Conservation (phyloP, 2,888 invertebrate genomes). For the Globia sparganii region DNA sequence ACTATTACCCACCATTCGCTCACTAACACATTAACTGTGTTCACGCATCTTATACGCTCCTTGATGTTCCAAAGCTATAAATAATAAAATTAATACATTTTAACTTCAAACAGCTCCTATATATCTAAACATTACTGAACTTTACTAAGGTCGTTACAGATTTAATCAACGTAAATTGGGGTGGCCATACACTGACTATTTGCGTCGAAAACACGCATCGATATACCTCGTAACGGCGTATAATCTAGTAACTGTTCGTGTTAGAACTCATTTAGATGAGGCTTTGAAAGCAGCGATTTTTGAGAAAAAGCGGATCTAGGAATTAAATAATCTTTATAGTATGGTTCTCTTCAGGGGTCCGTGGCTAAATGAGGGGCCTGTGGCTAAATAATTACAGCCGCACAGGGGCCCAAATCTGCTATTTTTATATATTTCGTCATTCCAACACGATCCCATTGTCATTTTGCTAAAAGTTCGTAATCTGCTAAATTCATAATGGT, state of each 20-base stretch:
- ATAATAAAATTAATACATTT: constrained; percentile 27
- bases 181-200: constrained; percentile 39
- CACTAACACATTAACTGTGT: background rate
- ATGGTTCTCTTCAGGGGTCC: background rate
- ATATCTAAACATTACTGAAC: constrained; percentile 29
- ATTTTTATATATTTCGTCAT: no score
- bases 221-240: constrained; percentile 12
- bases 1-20: background rate
- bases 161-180: constrained; percentile 65
- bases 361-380: no score
- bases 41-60: background rate
- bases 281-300: background rate
- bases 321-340: background rate
- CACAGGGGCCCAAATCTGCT: no score
- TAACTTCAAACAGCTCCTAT: background rate
- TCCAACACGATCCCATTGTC: no score
- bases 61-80: background rate
- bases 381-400: no score
- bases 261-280: constrained; percentile 2
- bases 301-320: background rate
- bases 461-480: no score
- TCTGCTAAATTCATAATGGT: no score
- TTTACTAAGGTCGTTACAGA: constrained; percentile 41
- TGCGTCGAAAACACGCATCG: constrained; percentile 23
- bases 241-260: constrained; percentile 28